Evolutionary conservation across 2,888 invertebrate genomes (phyloP), one percentile per base, ranked within the genome.

Genomic region (Dimorphilus gyrociliatus): DNA sequence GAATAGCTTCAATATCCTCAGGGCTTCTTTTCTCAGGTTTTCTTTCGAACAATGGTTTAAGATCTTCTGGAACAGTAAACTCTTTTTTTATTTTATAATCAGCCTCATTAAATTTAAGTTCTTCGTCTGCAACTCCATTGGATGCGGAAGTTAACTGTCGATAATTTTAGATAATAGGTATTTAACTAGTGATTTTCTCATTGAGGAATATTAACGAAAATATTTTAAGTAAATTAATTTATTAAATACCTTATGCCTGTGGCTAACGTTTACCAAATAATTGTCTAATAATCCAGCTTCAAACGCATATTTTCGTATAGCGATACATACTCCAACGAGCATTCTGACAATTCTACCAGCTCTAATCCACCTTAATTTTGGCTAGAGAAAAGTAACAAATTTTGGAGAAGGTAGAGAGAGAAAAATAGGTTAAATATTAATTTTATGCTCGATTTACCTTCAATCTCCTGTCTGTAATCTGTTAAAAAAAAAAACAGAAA

Each of bases 61-160:
- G n/a, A n/a, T n/a, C n/a, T n/a, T n/a, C n/a, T n/a, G n/a, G n/a
- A n/a, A n/a, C n/a, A n/a, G n/a, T n/a, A n/a, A n/a, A n/a, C 31
- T 41, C 38, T 15, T 33, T 33, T n/a, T 25, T 29, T 3, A 33
- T 29, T 23, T 37, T 34, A 32, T 38, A 42, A 19, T 41, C 34
- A n/a, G 35, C 28, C n/a, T 33, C 21, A 29, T 34, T 31, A 27
- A 41, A 41, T n/a, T 29, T 16, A 21, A 41, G 26, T 5, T 36
- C 32, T 13, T 35, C 16, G 12, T 27, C 33, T 19, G 17, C 17
- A 8, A 36, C 19, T 12, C 32, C 35, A 3, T 35, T 13, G 19
- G 13, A 14, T n/a, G n/a, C 19, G 4, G 19, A 13, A 10, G 29
- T 12, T 12, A 12, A 23, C 29, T 6, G 10, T 4, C 6, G 24